Evolutionary conservation across 1,140 invertebrate genomes (phyloP).

Genomic region (Temnothorax longispinosus): DNA sequence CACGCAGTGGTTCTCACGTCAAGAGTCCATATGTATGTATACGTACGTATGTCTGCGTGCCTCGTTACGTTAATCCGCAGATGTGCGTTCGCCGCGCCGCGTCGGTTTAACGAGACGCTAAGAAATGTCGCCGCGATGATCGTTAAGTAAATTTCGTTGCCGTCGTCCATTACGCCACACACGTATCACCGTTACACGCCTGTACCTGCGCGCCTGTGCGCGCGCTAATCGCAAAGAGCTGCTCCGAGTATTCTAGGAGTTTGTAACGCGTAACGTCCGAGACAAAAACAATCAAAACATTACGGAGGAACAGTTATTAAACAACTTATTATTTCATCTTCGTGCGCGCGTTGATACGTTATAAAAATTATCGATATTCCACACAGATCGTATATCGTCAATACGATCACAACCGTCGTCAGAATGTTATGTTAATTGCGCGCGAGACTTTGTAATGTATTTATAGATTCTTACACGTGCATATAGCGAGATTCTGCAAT

Average conservation of each 20-base stretch:
- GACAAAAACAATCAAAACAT: neutral
- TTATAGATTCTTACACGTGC: neutral
- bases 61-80: slow-evolving; percentile 46
- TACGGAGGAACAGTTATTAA: neutral
- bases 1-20: slow-evolving; percentile 68
- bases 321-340: neutral
- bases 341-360: neutral
- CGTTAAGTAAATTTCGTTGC: slow-evolving; percentile 9
- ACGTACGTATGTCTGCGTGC: neutral
- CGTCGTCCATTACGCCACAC: neutral
- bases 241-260: neutral
- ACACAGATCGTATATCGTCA: neutral
- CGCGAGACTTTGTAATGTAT: neutral
- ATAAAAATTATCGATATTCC: neutral
- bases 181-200: neutral
- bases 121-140: slow-evolving; percentile 26
- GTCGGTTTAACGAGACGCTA: slow-evolving; percentile 27
- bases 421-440: neutral
- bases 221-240: neutral
- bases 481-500: neutral
- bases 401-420: neutral
- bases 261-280: neutral
- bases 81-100: neutral
- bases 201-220: too few species aligned
- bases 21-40: neutral